Percentiles rank a stretch among this genome's conserved stretches.
These are phyloP conservation scores for Sycophaga agraensis DNA, from an alignment of 1,140 invertebrate species.

Conservation along the genomic window DNA sequence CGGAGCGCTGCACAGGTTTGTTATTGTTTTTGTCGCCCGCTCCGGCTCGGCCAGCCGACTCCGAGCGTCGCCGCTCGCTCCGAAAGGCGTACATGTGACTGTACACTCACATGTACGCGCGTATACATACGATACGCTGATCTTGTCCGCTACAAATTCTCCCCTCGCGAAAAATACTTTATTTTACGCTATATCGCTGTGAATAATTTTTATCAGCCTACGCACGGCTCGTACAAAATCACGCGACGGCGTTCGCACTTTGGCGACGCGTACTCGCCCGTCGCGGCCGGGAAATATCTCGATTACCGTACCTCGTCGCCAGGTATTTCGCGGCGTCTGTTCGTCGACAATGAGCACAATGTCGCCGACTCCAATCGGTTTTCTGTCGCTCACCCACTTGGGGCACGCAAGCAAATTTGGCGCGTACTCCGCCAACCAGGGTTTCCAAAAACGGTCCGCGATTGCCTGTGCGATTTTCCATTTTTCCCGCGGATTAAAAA, in stretches of 20 bases:
- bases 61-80: too few species aligned
- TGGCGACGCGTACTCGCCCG: background rate
- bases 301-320: background rate
- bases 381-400: background rate
- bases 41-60: too few species aligned
- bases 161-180: too few species aligned
- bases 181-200: too few species aligned
- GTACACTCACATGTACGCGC: background rate
- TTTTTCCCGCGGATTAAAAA: background rate
- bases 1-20: too few species aligned
- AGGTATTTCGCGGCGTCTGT: background rate
- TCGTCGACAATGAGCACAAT: slow-evolving; percentile 6
- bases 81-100: too few species aligned
- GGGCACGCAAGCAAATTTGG: slow-evolving; percentile 30
- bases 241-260: background rate
- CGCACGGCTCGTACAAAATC: background rate
- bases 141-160: too few species aligned
- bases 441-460: slow-evolving; percentile 31
- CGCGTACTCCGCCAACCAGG: slow-evolving; percentile 35
- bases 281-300: background rate
- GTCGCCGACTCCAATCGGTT: background rate
- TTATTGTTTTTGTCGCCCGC: too few species aligned
- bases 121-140: too few species aligned
- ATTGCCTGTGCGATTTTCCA: background rate
- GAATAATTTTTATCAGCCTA: background rate